phyloP scores from a whole-genome alignment of 2,113 vertebrate species.

The Ellobius talpinus region DNA sequence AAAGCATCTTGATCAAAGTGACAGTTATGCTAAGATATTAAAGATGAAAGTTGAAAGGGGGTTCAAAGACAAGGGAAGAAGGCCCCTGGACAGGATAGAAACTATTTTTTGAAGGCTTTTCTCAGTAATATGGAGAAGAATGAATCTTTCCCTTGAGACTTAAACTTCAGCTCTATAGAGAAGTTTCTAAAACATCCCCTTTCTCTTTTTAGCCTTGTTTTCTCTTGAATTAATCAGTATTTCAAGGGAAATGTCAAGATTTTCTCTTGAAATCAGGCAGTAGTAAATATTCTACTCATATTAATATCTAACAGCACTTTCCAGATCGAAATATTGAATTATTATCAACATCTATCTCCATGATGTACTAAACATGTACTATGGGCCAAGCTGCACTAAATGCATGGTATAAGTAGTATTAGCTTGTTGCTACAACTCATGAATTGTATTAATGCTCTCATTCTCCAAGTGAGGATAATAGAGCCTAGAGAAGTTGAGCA shows the following conservation, averaged over 20 bases:
- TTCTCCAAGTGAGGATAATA: background rate
- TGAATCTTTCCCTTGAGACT: background rate
- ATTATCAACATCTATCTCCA: background rate
- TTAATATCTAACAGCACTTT: background rate
- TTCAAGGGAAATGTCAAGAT: too few species aligned
- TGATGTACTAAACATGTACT: background rate
- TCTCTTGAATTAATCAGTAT: too few species aligned
- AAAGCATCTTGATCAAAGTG: background rate
- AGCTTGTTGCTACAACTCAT: background rate
- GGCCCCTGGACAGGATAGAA: background rate
- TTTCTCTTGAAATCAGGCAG: slow-evolving; percentile 24
- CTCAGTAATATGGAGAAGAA: background rate
- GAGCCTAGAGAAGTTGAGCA: background rate
- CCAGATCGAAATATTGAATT: background rate
- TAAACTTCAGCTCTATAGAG: background rate
- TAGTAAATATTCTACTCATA: background rate
- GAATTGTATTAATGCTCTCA: background rate
- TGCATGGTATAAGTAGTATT: background rate
- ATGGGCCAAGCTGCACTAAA: background rate
- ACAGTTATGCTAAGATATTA: background rate
- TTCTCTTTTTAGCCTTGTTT: slow-evolving; percentile 7
- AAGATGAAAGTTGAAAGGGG: background rate
- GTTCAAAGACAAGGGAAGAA: background rate
- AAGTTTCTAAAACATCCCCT: background rate
- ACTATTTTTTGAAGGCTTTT: slow-evolving; percentile 17